Conservation (phyloP, 2,113 vertebrate genomes). For the Megalops atlanticus region DNA sequence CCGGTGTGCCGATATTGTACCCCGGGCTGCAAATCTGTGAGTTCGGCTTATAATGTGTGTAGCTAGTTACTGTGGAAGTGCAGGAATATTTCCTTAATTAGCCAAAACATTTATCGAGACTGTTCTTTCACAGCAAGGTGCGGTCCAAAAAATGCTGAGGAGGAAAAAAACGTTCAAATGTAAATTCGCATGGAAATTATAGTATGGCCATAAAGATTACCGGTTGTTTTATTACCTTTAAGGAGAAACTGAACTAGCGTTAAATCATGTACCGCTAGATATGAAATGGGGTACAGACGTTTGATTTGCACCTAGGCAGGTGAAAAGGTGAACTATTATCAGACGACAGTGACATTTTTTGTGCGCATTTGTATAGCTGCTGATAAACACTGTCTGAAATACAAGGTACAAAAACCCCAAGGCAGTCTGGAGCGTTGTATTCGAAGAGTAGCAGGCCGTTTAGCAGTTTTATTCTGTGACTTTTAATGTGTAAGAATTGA, state of each 20-base stretch:
- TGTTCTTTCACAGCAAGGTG: slow-evolving; percentile 3
- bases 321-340: background rate
- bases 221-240: background rate
- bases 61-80: background rate
- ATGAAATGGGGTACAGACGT: background rate
- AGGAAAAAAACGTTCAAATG: background rate
- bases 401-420: too few species aligned
- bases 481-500: background rate
- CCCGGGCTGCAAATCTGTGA: background rate
- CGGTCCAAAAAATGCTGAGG: background rate
- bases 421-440: background rate
- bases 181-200: background rate
- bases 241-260: background rate
- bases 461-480: background rate
- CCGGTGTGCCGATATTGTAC: background rate
- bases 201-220: background rate
- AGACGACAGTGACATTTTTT: background rate
- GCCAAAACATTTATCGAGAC: background rate
- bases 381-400: too few species aligned
- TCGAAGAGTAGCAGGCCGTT: background rate
- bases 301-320: background rate
- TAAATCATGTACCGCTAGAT: background rate
- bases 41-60: background rate
- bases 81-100: background rate
- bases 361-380: background rate